Evolutionary conservation across 2,888 invertebrate genomes (phyloP).

Genomic region (Phlogophora meticulosa): DNA sequence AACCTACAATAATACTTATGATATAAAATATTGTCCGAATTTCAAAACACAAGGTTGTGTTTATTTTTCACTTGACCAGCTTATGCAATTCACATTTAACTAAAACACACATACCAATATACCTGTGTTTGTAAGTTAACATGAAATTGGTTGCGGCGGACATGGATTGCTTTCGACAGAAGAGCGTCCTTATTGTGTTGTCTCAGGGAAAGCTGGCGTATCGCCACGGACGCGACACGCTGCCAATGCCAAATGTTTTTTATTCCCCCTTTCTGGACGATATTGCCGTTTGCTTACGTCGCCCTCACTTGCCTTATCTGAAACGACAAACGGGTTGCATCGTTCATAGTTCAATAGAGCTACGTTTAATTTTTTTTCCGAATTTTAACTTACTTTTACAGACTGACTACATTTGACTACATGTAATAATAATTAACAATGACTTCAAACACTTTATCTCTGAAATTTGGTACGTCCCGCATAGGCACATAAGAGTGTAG

Average conservation of each 20-base stretch:
- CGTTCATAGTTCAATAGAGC: constrained; percentile 40
- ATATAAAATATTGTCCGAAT: constrained; percentile 8
- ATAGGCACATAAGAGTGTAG: too few species aligned
- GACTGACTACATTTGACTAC: too few species aligned
- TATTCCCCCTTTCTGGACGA: constrained; percentile 79
- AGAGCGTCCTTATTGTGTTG: constrained; percentile 87
- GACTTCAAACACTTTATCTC: background rate
- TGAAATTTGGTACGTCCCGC: too few species aligned
- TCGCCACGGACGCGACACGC: constrained; percentile 79
- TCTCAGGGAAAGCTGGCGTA: constrained; percentile 82
- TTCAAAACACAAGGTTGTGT: constrained; percentile 1
- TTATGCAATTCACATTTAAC: constrained; percentile 28
- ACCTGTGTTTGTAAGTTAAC: constrained; percentile 62
- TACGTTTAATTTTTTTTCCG: constrained; percentile 24
- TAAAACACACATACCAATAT: constrained; percentile 35
- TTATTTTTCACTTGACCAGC: constrained; percentile 19
- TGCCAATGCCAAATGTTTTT: constrained; percentile 81
- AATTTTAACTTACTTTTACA: constrained; percentile 7
- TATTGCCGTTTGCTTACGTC: constrained; percentile 84
- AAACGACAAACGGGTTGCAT: constrained; percentile 55
- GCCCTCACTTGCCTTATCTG: constrained; percentile 72
- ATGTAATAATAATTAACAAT: background rate
- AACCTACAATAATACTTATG: background rate
- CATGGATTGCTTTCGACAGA: constrained; percentile 86
- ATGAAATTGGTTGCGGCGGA: constrained; percentile 81